Conservation (phyloP, 2,888 invertebrate species). For the Stenurella melanura region DNA sequence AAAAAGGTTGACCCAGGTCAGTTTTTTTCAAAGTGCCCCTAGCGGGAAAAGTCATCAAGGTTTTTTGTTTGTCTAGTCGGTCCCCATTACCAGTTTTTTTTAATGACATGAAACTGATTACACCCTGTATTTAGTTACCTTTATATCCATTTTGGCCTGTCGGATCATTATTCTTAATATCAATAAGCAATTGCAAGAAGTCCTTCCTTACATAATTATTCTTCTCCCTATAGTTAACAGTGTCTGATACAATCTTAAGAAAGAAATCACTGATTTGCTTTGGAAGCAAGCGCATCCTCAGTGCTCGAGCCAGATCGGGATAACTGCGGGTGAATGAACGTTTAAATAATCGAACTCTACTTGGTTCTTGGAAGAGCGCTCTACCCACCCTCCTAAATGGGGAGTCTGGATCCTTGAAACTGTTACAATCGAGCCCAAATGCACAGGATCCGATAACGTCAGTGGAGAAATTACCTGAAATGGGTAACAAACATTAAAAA, state of each 20-base stretch:
- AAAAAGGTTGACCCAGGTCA: too few relatives aligned
- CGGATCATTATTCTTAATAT: constrained; percentile 3
- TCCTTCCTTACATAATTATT: constrained; percentile 37
- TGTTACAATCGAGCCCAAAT: too few relatives aligned
- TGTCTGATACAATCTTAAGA: constrained; percentile 22
- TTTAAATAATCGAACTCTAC: not conserved
- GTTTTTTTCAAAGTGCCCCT: too few relatives aligned
- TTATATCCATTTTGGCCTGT: too few relatives aligned
- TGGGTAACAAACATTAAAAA: not conserved
- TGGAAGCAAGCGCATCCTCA: not conserved
- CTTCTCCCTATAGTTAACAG: constrained; percentile 32
- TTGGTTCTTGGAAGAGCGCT: constrained; percentile 32
- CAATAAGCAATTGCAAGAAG: constrained; percentile 39
- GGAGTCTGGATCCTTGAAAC: constrained; percentile 67
- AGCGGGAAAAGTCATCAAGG: too few relatives aligned
- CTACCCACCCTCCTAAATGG: constrained; percentile 66
- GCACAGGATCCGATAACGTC: constrained; percentile 70
- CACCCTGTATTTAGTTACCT: too few relatives aligned
- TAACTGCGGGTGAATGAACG: not conserved
- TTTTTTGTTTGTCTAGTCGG: too few relatives aligned
- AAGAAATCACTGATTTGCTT: constrained; percentile 35
- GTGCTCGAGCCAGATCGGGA: not conserved
- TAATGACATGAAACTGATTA: too few relatives aligned
- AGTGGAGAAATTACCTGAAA: constrained; percentile 49
- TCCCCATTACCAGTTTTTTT: too few relatives aligned